Percentiles rank a stretch among this genome's conserved stretches.
Conservation (phyloP, 92 coral and sea anemone species). For the Ricordea florida region DNA sequence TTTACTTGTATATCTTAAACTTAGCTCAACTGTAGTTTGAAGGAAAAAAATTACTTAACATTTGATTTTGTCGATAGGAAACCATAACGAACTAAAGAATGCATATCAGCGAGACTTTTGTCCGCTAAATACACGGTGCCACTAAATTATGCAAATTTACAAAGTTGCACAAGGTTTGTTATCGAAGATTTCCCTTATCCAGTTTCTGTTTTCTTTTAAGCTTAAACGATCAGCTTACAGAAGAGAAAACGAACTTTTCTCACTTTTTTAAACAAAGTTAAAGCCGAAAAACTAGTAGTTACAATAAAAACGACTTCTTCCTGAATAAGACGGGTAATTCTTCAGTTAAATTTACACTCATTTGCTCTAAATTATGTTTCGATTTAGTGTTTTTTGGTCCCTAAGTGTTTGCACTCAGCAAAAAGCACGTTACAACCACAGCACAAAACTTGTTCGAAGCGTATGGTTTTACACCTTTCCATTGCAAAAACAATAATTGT, state of each 20-base stretch:
- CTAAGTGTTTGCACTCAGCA: background rate
- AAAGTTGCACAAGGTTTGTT: background rate
- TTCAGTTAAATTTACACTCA: constrained; percentile 27
- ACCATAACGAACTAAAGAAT: constrained; percentile 14
- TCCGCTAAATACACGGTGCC: constrained; percentile 34
- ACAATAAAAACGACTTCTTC: background rate
- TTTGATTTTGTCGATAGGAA: constrained; percentile 15
- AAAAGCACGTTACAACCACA: background rate
- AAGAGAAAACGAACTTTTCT: too few species aligned
- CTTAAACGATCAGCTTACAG: too few species aligned
- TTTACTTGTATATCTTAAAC: too few species aligned
- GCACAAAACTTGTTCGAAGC: background rate
- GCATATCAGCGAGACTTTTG: constrained; percentile 18
- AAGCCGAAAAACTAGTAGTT: background rate
- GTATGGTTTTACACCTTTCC: too few species aligned
- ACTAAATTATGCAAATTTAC: constrained; percentile 45
- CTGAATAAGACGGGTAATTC: constrained; percentile 22
- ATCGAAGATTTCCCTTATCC: constrained; percentile 13
- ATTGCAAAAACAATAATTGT: background rate
- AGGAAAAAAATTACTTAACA: background rate
- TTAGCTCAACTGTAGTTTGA: too few species aligned
- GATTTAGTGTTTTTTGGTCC: background rate
- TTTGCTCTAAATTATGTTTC: constrained; percentile 4
- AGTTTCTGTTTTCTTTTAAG: too few species aligned
- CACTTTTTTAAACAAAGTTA: background rate